Evolutionary conservation across 2,797 vertebrate genomes (phyloP).

Genomic region (Chelmon rostratus): DNA sequence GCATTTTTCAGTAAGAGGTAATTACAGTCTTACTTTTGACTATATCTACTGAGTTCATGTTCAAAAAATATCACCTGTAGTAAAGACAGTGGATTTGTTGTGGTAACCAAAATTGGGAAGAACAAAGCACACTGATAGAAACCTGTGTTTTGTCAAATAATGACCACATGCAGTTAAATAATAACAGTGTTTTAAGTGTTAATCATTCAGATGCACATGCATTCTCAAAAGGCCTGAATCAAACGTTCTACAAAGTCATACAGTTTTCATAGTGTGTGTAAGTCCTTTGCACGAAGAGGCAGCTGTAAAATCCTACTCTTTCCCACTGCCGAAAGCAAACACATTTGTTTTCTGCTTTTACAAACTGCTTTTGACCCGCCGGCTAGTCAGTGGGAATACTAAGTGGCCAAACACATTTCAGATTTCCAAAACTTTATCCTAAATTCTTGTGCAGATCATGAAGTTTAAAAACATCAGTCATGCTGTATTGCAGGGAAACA

Average conservation of each 20-base stretch:
- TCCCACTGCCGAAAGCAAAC: not conserved
- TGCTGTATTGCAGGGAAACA: not conserved
- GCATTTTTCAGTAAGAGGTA: no score
- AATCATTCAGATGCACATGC: not conserved
- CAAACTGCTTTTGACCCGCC: not conserved
- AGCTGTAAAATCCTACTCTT: not conserved
- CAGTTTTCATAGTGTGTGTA: not conserved
- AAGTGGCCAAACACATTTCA: not conserved
- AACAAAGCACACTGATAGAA: no score
- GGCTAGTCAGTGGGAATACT: not conserved
- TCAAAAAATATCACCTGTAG: not conserved
- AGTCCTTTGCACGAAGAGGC: not conserved
- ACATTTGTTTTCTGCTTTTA: not conserved
- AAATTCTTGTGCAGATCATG: not conserved
- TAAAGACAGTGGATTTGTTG: not conserved
- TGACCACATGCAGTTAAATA: not conserved
- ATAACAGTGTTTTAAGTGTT: not conserved
- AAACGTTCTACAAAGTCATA: not conserved
- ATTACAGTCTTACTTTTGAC: no score
- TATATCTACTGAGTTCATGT: no score
- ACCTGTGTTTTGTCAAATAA: no score
- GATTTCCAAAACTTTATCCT: slow-evolving; percentile 1
- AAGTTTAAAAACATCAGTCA: not conserved
- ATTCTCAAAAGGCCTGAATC: not conserved
- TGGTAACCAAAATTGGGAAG: not conserved